phyloP scores from a whole-genome alignment of 2,797 vertebrate species.

The Buceros bicornis region DNA sequence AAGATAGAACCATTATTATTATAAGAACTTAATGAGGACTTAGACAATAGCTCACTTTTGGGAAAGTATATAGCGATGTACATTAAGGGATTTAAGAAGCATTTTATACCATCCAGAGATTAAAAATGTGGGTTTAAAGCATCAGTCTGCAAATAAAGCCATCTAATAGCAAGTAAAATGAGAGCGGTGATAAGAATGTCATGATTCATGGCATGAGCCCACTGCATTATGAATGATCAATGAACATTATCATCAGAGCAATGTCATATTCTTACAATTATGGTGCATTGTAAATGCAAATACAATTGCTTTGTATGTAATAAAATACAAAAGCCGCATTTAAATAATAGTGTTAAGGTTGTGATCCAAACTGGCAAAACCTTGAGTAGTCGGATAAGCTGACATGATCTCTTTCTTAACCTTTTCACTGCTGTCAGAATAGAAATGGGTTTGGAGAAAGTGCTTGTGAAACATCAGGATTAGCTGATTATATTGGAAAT shows the following conservation, averaged over 20 bases:
- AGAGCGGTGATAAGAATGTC: constrained; percentile 73
- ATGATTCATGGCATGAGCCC: constrained; percentile 70
- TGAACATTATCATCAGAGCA: constrained; percentile 78
- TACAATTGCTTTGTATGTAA: constrained; percentile 75
- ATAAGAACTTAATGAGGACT: not conserved
- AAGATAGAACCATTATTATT: not conserved
- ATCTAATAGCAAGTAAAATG: constrained; percentile 65
- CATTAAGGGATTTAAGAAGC: not conserved
- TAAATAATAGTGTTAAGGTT: constrained; percentile 74
- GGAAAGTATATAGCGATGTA: not conserved
- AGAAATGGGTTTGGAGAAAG: not conserved
- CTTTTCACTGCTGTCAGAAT: constrained; percentile 29
- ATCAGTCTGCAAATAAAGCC: constrained; percentile 72
- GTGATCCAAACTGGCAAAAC: constrained; percentile 49
- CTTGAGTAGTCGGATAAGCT: constrained; percentile 12
- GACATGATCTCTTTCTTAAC: constrained; percentile 47
- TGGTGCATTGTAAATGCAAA: constrained; percentile 76
- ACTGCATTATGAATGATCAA: constrained; percentile 79
- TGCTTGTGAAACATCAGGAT: constrained; percentile 20
- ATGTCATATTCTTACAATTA: constrained; percentile 78
- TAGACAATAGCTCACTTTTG: not conserved
- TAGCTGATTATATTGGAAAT: constrained; percentile 28
- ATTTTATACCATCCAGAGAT: constrained; percentile 63
- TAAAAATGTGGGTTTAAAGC: constrained; percentile 63
- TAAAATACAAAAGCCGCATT: constrained; percentile 73